phyloP scores from a whole-genome alignment of 2,888 invertebrate genomes.

The Acanthosoma haemorrhoidale region DNA sequence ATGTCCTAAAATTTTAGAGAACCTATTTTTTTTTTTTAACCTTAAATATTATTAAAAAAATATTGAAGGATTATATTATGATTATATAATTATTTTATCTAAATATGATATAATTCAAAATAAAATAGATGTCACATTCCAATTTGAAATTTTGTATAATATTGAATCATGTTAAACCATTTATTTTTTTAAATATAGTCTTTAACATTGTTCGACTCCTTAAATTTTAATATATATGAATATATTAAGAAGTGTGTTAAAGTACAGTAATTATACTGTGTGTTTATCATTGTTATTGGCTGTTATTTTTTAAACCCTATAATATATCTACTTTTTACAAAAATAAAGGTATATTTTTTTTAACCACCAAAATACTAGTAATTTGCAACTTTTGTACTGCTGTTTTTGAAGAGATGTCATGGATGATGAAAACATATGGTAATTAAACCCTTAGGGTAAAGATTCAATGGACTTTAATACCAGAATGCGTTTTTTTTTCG shows the following conservation, averaged over 20 bases:
- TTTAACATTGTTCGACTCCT: conserved; percentile 20
- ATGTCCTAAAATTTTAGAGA: conserved; percentile 26
- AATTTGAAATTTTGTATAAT: background rate
- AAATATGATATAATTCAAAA: too few relatives aligned
- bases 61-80: too few relatives aligned
- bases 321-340: too few relatives aligned
- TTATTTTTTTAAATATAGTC: conserved; percentile 29
- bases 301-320: background rate
- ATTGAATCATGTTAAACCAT: conserved; percentile 20
- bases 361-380: too few relatives aligned
- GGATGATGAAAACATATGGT: too few relatives aligned
- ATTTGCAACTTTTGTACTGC: too few relatives aligned
- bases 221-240: conserved; percentile 18
- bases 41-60: background rate
- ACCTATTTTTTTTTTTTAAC: background rate
- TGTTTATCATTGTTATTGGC: conserved; percentile 1
- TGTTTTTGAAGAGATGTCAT: too few relatives aligned
- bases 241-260: conserved; percentile 2
- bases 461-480: too few relatives aligned
- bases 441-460: too few relatives aligned
- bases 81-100: too few relatives aligned
- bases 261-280: conserved; percentile 12
- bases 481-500: too few relatives aligned
- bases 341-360: too few relatives aligned
- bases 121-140: background rate